These are phyloP conservation scores for Taxidea taxus DNA, from an alignment of 2,113 vertebrate genomes.

Conservation along the genomic window DNA sequence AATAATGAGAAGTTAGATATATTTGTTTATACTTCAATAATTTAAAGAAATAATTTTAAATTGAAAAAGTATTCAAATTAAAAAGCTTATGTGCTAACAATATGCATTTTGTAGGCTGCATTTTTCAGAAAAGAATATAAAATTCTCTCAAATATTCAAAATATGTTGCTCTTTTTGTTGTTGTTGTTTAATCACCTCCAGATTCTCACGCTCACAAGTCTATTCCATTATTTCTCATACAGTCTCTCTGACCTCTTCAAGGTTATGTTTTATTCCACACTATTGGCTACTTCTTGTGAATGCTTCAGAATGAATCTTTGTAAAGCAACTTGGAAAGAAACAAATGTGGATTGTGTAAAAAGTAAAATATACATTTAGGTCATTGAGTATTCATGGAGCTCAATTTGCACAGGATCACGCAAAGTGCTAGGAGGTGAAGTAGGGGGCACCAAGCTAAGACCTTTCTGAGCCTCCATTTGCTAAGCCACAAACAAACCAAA, in stretches of 20 bases:
- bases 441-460: neutral
- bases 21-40: constrained; percentile 6
- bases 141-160: neutral
- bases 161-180: neutral
- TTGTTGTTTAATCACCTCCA: neutral
- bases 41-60: neutral
- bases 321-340: neutral
- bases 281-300: neutral
- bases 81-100: neutral
- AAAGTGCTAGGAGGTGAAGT: neutral
- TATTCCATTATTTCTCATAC: neutral
- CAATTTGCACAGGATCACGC: neutral
- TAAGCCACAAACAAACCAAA: neutral
- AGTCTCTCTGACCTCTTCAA: neutral
- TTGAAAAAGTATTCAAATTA: constrained; percentile 10
- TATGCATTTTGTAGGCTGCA: neutral
- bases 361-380: neutral
- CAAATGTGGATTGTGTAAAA: neutral
- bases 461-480: neutral
- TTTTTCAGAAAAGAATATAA: neutral
- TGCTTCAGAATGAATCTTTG: constrained; percentile 13
- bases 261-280: constrained; percentile 24
- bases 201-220: neutral
- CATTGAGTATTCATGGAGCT: neutral
- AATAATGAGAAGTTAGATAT: neutral